Evolutionary conservation across 2,797 vertebrate genomes (phyloP).

Genomic region (Sebastiscus albofasciatus): DNA sequence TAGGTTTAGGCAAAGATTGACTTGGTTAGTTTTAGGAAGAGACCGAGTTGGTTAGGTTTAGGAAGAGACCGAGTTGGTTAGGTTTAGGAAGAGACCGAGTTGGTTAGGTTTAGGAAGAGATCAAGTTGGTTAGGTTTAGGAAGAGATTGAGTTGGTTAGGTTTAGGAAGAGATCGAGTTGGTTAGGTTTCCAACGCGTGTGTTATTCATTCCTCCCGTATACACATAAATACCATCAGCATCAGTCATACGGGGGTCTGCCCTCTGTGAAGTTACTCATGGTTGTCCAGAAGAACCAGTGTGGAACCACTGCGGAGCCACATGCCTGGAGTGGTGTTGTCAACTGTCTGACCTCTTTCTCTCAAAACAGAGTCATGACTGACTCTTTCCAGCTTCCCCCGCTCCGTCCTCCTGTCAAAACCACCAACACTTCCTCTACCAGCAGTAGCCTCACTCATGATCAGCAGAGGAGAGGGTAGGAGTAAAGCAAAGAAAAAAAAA

Average conservation of each 20-base stretch:
- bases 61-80: too few relatives aligned
- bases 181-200: too few relatives aligned
- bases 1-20: too few relatives aligned
- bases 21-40: too few relatives aligned
- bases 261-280: constrained; percentile 14
- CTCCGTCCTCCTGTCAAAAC: constrained; percentile 12
- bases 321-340: background rate
- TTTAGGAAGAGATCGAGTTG: background rate
- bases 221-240: background rate
- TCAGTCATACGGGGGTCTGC: background rate
- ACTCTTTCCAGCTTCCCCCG: constrained; percentile 35
- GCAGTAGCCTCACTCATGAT: background rate
- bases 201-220: too few relatives aligned
- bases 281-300: constrained; percentile 11
- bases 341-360: constrained; percentile 34
- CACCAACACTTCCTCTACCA: constrained; percentile 42
- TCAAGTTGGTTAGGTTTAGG: background rate
- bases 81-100: too few relatives aligned
- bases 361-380: constrained; percentile 24
- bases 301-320: constrained; percentile 25
- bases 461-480: background rate
- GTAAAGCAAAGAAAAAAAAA: background rate
- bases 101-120: too few relatives aligned
- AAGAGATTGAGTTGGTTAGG: background rate
- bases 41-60: background rate